A percentile compares a stretch with the other conserved stretches of the same genome.
These are phyloP conservation scores for Beroe ovata DNA, from an alignment of 37 sponge, comb jelly and placozoan genomes.

Conservation along the genomic window DNA sequence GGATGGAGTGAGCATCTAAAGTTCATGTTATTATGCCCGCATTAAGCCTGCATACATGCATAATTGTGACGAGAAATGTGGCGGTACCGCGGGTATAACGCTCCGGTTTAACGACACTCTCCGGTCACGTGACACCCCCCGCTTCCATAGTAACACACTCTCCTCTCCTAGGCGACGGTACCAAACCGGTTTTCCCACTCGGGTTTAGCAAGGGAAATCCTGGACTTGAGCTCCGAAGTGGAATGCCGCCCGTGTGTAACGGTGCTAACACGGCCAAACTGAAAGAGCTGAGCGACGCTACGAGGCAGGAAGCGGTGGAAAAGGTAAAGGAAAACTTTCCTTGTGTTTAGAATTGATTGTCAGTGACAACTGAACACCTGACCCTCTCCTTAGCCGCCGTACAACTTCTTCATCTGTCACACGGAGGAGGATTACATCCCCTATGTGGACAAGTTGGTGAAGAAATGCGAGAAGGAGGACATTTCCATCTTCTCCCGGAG, in stretches of 20 bases:
- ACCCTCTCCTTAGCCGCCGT: background rate
- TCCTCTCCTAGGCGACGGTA: slow-evolving; percentile 25
- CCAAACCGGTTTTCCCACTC: background rate
- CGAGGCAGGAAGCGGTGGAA: background rate
- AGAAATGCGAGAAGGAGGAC: slow-evolving; percentile 20
- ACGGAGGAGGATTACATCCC: slow-evolving; percentile 11
- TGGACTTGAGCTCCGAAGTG: background rate
- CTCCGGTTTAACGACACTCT: no score
- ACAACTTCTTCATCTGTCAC: slow-evolving; percentile 53
- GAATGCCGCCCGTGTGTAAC: background rate
- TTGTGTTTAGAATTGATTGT: no score
- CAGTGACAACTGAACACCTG: background rate
- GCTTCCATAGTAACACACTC: no score
- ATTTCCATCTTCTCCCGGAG: slow-evolving; percentile 15
- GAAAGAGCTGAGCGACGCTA: background rate
- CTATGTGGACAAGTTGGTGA: slow-evolving; percentile 15
- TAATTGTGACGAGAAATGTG: no score
- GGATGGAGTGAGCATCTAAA: no score
- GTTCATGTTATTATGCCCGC: no score
- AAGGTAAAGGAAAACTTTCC: background rate
- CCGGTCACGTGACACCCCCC: no score
- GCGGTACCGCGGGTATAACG: no score
- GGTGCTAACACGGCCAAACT: background rate
- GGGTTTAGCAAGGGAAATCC: slow-evolving; percentile 20
- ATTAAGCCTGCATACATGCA: no score